These are phyloP conservation scores for Pan paniscus DNA, from an alignment of 2,113 vertebrate species.

Conservation along the genomic window DNA sequence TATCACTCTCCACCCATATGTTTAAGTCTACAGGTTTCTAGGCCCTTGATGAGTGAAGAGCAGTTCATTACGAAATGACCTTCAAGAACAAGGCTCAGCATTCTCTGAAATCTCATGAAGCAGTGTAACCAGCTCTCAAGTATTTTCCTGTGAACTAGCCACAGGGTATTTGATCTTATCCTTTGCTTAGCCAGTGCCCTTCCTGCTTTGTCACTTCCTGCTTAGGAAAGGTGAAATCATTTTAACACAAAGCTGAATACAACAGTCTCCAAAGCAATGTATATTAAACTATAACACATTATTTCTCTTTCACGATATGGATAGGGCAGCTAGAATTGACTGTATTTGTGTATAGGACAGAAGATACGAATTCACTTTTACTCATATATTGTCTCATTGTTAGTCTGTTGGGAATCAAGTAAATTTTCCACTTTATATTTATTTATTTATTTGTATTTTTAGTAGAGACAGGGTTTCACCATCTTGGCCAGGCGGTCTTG, in stretches of 20 bases:
- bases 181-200: not conserved
- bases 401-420: not conserved
- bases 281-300: not conserved
- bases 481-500: too few relatives aligned
- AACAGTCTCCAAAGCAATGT: not conserved
- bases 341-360: not conserved
- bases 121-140: not conserved
- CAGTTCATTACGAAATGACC: not conserved
- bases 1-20: not conserved
- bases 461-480: too few relatives aligned
- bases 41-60: not conserved
- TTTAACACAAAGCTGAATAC: conserved; percentile 35
- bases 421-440: not conserved
- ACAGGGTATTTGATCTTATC: not conserved
- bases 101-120: not conserved
- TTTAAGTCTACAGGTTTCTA: not conserved
- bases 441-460: too few relatives aligned
- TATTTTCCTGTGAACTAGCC: not conserved
- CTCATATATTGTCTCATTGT: not conserved
- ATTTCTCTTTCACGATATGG: conserved; percentile 24
- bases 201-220: not conserved
- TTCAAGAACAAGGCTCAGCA: not conserved
- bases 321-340: not conserved
- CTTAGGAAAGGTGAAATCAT: conserved; percentile 5
- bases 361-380: conserved; percentile 17